A percentile compares a stretch with the other conserved stretches of the same genome.
Evolutionary conservation across 2,888 invertebrate species (phyloP).

Genomic region (Agriopis leucophaearia): DNA sequence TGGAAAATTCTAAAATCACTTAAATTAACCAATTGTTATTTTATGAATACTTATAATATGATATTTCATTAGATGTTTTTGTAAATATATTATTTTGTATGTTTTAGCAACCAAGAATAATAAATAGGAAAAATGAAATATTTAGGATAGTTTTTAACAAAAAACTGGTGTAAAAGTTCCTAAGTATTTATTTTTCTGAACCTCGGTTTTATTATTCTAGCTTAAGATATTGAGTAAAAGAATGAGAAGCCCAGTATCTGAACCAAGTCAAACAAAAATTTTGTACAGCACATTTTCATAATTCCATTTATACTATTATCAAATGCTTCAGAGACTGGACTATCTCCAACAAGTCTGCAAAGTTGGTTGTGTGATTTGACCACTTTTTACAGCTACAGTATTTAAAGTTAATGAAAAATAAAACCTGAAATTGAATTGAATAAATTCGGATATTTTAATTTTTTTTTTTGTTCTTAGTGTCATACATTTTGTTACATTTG

Average conservation of each 20-base stretch:
- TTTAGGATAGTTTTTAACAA: too few relatives aligned
- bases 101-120: too few relatives aligned
- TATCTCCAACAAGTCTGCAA: constrained; percentile 19
- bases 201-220: neutral
- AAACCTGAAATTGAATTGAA: neutral
- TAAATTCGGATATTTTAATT: too few relatives aligned
- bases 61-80: too few relatives aligned
- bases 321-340: constrained; percentile 38
- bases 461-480: too few relatives aligned
- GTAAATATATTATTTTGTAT: too few relatives aligned
- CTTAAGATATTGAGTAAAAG: constrained; percentile 1
- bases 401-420: too few relatives aligned
- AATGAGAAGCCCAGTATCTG: constrained; percentile 38
- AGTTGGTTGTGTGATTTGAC: constrained; percentile 9
- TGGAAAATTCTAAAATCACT: constrained; percentile 26
- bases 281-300: constrained; percentile 9
- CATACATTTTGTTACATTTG: too few relatives aligned
- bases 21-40: neutral
- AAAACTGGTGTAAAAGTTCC: neutral
- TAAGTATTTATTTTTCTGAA: constrained; percentile 5
- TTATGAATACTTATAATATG: neutral
- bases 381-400: neutral
- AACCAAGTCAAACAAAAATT: constrained; percentile 6
- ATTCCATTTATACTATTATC: neutral
- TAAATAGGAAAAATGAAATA: too few relatives aligned